Percentiles rank a stretch among this genome's conserved stretches.
phyloP scores from a whole-genome alignment of 2,113 vertebrate genomes.

The Micromys minutus region DNA sequence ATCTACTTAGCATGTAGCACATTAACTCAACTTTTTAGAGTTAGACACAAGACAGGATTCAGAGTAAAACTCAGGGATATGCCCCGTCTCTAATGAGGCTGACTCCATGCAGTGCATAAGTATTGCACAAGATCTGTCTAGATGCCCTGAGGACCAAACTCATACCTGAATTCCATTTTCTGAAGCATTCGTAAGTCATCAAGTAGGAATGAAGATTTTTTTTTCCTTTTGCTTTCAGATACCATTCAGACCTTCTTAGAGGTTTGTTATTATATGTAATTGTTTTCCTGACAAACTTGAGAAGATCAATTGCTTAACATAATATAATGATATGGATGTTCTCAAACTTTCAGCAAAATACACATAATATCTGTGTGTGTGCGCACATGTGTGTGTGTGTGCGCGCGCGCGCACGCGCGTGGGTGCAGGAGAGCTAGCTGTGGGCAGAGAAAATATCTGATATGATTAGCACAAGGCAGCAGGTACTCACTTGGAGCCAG shows the following conservation, averaged over 20 bases:
- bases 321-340: constrained; percentile 28
- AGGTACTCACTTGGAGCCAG: background rate
- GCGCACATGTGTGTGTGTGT: no score
- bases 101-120: constrained; percentile 37
- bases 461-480: background rate
- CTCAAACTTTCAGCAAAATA: background rate
- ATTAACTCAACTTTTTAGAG: constrained; percentile 74
- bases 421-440: background rate
- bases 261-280: background rate
- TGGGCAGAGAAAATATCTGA: background rate
- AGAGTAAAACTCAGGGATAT: background rate
- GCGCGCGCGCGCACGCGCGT: no score
- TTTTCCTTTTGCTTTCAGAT: constrained; percentile 28
- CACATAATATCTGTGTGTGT: background rate
- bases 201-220: constrained; percentile 26
- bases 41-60: constrained; percentile 44
- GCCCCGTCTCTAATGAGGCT: constrained; percentile 22
- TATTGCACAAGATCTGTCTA: constrained; percentile 12
- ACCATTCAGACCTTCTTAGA: constrained; percentile 9
- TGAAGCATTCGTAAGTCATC: constrained; percentile 43
- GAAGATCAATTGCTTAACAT: constrained; percentile 15
- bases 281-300: constrained; percentile 30
- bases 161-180: constrained; percentile 45
- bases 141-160: background rate
- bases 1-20: constrained; percentile 41